Evolutionary conservation across 2,888 invertebrate species (phyloP).

Genomic region (Platynereis dumerilii): DNA sequence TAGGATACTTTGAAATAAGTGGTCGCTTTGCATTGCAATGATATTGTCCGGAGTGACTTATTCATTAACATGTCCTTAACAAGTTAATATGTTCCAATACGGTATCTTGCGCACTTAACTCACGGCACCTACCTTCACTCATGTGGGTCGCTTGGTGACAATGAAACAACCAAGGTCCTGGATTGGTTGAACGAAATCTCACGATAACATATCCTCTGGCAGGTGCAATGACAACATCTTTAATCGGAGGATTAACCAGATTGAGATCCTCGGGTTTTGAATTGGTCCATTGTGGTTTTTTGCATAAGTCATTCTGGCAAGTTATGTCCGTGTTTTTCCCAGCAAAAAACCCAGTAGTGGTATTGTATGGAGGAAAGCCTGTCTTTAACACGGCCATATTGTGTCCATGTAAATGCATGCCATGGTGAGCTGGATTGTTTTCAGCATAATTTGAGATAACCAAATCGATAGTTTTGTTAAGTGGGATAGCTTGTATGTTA

Average conservation of each 20-base stretch:
- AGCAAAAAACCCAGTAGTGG: constrained; percentile 11
- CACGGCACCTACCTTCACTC: too few relatives aligned
- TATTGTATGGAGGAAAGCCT: constrained; percentile 42
- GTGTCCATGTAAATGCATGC: constrained; percentile 56
- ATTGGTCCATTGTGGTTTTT: constrained; percentile 46
- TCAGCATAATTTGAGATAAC: constrained; percentile 38
- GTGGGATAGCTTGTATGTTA: too few relatives aligned
- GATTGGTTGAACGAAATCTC: constrained; percentile 47
- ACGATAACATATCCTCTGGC: constrained; percentile 56
- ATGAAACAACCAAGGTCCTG: too few relatives aligned
- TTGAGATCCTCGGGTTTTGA: constrained; percentile 47
- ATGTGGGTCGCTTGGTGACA: too few relatives aligned
- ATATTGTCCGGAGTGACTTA: too few relatives aligned
- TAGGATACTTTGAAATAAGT: too few relatives aligned
- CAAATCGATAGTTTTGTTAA: constrained; percentile 47
- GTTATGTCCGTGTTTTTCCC: constrained; percentile 28
- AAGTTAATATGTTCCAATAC: too few relatives aligned
- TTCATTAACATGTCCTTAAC: too few relatives aligned
- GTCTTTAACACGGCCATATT: constrained; percentile 53
- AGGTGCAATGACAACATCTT: constrained; percentile 56
- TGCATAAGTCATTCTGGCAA: constrained; percentile 46
- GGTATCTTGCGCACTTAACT: too few relatives aligned
- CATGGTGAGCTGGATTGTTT: constrained; percentile 39
- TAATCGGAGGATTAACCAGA: constrained; percentile 43
- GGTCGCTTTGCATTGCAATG: too few relatives aligned